These are phyloP conservation scores for Notolabrus celidotus DNA, from an alignment of 2,797 vertebrate genomes.

Conservation along the genomic window DNA sequence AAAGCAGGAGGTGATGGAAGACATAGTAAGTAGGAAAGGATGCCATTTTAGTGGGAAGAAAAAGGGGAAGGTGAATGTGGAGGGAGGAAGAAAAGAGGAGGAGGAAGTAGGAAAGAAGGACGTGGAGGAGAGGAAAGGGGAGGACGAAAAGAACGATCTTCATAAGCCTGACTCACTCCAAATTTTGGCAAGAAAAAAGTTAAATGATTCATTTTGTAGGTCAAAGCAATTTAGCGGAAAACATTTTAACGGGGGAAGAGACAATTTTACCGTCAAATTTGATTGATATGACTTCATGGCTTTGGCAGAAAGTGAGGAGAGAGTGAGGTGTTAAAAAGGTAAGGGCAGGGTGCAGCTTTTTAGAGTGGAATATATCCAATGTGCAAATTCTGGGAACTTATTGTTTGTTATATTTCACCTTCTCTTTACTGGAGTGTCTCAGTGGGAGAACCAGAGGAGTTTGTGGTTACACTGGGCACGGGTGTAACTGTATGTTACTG, in stretches of 20 bases:
- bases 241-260: slow-evolving; percentile 45
- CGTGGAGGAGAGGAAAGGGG: neutral
- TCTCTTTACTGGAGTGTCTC: slow-evolving; percentile 4
- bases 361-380: slow-evolving; percentile 6
- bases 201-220: slow-evolving; percentile 53
- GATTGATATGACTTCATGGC: slow-evolving; percentile 58
- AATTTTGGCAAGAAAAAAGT: slow-evolving; percentile 26
- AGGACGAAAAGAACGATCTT: slow-evolving; percentile 32
- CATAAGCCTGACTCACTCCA: slow-evolving; percentile 31
- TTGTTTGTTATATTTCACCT: slow-evolving; percentile 17
- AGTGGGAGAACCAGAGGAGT: neutral
- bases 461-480: slow-evolving; percentile 3
- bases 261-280: slow-evolving; percentile 46
- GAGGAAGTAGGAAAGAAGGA: neutral
- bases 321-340: slow-evolving; percentile 13
- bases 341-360: slow-evolving; percentile 9
- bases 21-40: neutral
- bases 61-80: neutral
- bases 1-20: neutral
- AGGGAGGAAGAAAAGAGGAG: neutral
- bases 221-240: slow-evolving; percentile 60
- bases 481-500: slow-evolving; percentile 6
- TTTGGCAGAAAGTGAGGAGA: slow-evolving; percentile 29
- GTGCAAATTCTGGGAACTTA: slow-evolving; percentile 31
- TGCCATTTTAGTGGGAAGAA: neutral